Evolutionary conservation across 2,888 invertebrate genomes (phyloP), one percentile per base, ranked within the genome.

Genomic region (Drosophila quinaria): DNA sequence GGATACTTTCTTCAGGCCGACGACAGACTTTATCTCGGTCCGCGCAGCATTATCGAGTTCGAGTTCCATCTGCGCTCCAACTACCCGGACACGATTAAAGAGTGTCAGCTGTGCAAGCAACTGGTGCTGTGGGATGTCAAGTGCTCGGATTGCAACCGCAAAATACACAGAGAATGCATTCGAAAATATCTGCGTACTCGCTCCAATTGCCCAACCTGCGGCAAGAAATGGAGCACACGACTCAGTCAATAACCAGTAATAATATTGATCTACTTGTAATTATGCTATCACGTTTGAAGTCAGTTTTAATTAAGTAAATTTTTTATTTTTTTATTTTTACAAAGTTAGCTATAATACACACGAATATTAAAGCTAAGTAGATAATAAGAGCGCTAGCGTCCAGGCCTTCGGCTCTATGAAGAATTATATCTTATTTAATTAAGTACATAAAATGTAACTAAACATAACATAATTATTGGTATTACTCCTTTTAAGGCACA

Each of bases 61-160:
- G 78, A 65, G n/a, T 87, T 87, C 11, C 74, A 80, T 49, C n/a
- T 84, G 19, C 73, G 64, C 6, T 65, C 71, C n/a, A 80, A 78
- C 9, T 81, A 74, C 11, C 5, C 56, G 11, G 81, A 83, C 0
- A 66, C 70, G 4, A 80, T 89, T 0, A 78, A 71, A 13, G 80
- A 64, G 3, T 84, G 84, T 25, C 67, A 59, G 0, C 78, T 84
- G 13, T 84, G 84, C 70, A 74, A 67, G 25, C 62, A 78, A 19
- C 47, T 84, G 33, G 84, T 89, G 6, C 47, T 84, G 1, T 84
- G 87, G 84, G 89, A 87, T 44, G 51, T 87, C 19, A 67, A 67
- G 19, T 84, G 84, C 42, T 66, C 70, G 0, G 65, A 84, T 3
- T 84, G 84, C 15, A 29, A 37, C 13, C 42, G 61, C 0, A 78